A percentile compares a stretch with the other conserved stretches of the same genome.
These are phyloP conservation scores for Pseudomugil gertrudae DNA, from an alignment of 2,797 vertebrate species.

Conservation along the genomic window DNA sequence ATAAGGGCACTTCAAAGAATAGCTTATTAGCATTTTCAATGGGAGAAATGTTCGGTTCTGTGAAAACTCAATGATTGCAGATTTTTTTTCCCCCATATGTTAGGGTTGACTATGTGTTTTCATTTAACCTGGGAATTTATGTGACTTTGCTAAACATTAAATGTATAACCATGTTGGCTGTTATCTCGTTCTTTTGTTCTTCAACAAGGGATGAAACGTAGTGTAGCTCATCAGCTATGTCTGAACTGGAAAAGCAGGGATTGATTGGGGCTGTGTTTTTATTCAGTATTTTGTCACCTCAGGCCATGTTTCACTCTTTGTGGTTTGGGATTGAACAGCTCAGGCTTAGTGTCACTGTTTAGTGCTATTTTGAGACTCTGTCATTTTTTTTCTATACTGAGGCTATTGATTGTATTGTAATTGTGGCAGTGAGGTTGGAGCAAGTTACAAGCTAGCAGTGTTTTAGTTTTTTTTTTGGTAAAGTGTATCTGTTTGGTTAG, in stretches of 20 bases:
- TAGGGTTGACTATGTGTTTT: slow-evolving; percentile 25
- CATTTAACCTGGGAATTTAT: slow-evolving; percentile 11
- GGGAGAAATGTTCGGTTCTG: slow-evolving; percentile 79
- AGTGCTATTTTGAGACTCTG: slow-evolving; percentile 65
- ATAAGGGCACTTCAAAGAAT: slow-evolving; percentile 88
- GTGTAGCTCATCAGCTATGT: slow-evolving; percentile 63
- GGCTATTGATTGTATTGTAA: slow-evolving; percentile 68
- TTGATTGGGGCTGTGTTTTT: slow-evolving; percentile 71
- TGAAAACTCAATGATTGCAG: slow-evolving; percentile 75
- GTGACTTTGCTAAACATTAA: slow-evolving; percentile 53
- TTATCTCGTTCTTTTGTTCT: slow-evolving; percentile 47
- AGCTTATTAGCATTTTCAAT: slow-evolving; percentile 88
- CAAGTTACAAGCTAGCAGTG: slow-evolving; percentile 22
- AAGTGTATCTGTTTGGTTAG: not conserved
- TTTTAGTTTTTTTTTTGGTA: slow-evolving; percentile 19
- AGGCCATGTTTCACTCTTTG: slow-evolving; percentile 58
- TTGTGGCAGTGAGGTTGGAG: slow-evolving; percentile 33
- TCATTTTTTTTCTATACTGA: slow-evolving; percentile 66
- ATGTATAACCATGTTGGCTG: slow-evolving; percentile 63
- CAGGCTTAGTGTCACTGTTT: slow-evolving; percentile 62
- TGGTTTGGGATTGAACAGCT: slow-evolving; percentile 43
- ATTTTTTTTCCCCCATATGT: slow-evolving; percentile 40
- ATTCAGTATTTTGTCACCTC: slow-evolving; percentile 65
- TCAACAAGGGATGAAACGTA: slow-evolving; percentile 32
- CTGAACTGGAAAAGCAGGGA: slow-evolving; percentile 62